These are phyloP conservation scores for Pluvianellus socialis DNA, from an alignment of 2,113 vertebrate genomes.

Conservation along the genomic window DNA sequence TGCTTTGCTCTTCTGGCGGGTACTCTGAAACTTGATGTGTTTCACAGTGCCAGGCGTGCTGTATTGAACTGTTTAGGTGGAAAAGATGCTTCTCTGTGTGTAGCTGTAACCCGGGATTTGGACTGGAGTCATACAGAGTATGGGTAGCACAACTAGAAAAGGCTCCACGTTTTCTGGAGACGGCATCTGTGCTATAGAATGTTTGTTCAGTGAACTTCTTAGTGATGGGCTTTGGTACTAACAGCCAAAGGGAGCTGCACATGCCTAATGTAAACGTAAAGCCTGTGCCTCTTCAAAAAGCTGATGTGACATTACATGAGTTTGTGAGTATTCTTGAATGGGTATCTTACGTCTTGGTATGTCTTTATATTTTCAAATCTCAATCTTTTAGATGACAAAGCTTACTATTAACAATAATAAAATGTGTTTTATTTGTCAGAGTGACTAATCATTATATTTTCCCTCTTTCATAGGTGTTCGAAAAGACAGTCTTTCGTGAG, in stretches of 20 bases:
- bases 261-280: accelerated
- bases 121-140: accelerated
- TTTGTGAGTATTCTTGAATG: background rate
- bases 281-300: background rate
- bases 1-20: background rate
- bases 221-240: background rate
- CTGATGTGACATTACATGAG: background rate
- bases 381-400: background rate
- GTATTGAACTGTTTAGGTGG: background rate
- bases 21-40: background rate
- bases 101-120: background rate
- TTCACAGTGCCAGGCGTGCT: background rate
- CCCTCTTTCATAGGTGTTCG: background rate
- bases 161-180: background rate
- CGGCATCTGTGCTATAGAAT: background rate
- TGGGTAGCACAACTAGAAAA: background rate
- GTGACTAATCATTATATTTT: background rate
- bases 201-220: background rate
- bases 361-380: background rate
- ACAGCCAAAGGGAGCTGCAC: background rate
- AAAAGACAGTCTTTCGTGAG: background rate
- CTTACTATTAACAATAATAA: background rate
- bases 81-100: background rate
- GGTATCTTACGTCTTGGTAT: background rate
- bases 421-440: background rate